Evolutionary conservation across 92 coral and sea anemone genomes (phyloP).

Genomic region (Virgularia gustaviana): DNA sequence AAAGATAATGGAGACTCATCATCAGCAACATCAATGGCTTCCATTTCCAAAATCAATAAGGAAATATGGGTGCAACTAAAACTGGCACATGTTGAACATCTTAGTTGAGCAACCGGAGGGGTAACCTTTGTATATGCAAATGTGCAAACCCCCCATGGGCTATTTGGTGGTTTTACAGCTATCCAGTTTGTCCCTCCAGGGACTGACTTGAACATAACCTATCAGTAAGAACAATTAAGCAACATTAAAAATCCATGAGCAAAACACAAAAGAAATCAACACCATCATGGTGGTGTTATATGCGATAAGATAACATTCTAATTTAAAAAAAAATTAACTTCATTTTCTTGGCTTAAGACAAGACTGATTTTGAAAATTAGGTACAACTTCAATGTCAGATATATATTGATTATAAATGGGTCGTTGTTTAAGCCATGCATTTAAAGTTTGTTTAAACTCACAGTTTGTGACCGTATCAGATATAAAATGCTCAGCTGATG

Average conservation of each 20-base stretch:
- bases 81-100: conserved; percentile 6
- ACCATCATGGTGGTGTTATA: neutral
- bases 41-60: neutral
- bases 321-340: too few relatives aligned
- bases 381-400: too few relatives aligned
- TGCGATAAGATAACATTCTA: too few relatives aligned
- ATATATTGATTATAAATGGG: too few relatives aligned
- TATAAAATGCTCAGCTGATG: too few relatives aligned
- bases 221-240: neutral
- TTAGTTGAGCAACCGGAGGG: conserved; percentile 6
- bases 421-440: too few relatives aligned
- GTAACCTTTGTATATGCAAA: conserved; percentile 2
- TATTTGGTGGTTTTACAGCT: neutral
- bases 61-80: neutral
- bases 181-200: conserved; percentile 19
- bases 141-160: conserved; percentile 18
- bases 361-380: neutral
- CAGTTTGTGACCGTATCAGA: too few relatives aligned
- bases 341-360: too few relatives aligned
- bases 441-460: too few relatives aligned
- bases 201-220: conserved; percentile 8
- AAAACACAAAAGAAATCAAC: neutral
- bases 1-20: conserved; percentile 23
- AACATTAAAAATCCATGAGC: neutral
- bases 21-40: neutral